Percentiles rank a stretch among this genome's conserved stretches.
Conservation (phyloP, 2,797 vertebrate species). For the Coccyzus lansbergi region DNA sequence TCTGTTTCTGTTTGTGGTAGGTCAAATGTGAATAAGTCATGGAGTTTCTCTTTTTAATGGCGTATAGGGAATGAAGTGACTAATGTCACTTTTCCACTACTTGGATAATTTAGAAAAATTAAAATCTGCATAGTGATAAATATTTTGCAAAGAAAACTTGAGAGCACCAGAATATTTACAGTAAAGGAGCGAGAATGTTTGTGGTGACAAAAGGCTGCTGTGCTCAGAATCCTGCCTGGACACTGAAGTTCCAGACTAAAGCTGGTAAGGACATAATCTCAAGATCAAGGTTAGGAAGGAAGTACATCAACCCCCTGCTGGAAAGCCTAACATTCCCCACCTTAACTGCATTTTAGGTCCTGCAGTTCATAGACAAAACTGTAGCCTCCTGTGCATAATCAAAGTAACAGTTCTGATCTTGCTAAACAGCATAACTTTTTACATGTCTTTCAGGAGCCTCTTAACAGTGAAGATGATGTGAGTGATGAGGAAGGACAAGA, state of each 20-base stretch:
- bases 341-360: neutral
- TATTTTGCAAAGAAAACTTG: neutral
- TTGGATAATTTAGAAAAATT: neutral
- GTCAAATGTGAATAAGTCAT: neutral
- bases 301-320: neutral
- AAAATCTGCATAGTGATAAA: neutral
- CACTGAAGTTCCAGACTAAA: neutral
- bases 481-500: slow-evolving; percentile 97
- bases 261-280: neutral
- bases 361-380: neutral
- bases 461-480: slow-evolving; percentile 97
- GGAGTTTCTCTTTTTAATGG: neutral
- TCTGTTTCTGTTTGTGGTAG: neutral
- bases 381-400: neutral
- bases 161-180: neutral
- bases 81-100: neutral
- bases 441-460: slow-evolving; percentile 85
- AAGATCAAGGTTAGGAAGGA: neutral
- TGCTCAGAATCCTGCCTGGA: neutral
- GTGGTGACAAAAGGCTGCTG: neutral
- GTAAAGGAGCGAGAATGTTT: neutral
- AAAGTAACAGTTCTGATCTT: neutral
- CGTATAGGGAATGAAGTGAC: neutral
- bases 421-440: neutral
- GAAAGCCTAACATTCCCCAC: neutral